Evolutionary conservation across 2,797 vertebrate species (phyloP).

Genomic region (Gadopsis marmoratus): DNA sequence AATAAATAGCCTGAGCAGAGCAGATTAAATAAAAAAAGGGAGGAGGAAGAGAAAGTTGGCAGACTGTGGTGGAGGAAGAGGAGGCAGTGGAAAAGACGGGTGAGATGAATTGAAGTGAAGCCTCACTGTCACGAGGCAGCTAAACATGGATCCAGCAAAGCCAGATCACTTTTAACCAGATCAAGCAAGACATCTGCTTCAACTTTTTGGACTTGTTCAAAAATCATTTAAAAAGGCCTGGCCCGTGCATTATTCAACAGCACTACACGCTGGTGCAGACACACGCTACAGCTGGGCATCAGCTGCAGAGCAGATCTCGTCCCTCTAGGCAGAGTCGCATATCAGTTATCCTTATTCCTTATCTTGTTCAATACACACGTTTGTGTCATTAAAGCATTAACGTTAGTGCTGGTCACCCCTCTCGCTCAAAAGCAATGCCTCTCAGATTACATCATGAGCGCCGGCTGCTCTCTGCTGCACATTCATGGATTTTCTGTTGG

Average conservation of each 20-base stretch:
- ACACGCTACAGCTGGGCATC: slow-evolving; percentile 31
- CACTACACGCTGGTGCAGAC: slow-evolving; percentile 24
- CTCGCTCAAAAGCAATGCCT: slow-evolving; percentile 29
- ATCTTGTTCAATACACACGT: background rate
- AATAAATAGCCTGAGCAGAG: slow-evolving; percentile 32
- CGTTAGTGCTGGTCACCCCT: slow-evolving; percentile 15
- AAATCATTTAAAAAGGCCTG: slow-evolving; percentile 36
- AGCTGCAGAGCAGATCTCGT: background rate
- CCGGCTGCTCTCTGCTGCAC: slow-evolving; percentile 40
- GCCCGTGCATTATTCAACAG: slow-evolving; percentile 57
- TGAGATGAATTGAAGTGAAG: slow-evolving; percentile 53
- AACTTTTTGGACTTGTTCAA: slow-evolving; percentile 35
- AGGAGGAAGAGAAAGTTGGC: slow-evolving; percentile 10
- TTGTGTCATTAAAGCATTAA: slow-evolving; percentile 25
- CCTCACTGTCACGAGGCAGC: slow-evolving; percentile 31
- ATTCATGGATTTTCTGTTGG: slow-evolving; percentile 54
- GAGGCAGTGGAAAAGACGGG: slow-evolving; percentile 29
- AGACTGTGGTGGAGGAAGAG: slow-evolving; percentile 7
- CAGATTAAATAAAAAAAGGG: slow-evolving; percentile 1
- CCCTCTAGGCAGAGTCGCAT: too few species aligned
- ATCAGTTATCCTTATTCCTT: background rate
- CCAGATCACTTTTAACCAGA: slow-evolving; percentile 57
- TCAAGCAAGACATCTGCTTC: slow-evolving; percentile 63
- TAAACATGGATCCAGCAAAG: slow-evolving; percentile 57
- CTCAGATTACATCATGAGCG: slow-evolving; percentile 49